Evolutionary conservation across 2,888 invertebrate species (phyloP), one percentile per base, ranked within the genome.

Genomic region (Phorcus lineatus): DNA sequence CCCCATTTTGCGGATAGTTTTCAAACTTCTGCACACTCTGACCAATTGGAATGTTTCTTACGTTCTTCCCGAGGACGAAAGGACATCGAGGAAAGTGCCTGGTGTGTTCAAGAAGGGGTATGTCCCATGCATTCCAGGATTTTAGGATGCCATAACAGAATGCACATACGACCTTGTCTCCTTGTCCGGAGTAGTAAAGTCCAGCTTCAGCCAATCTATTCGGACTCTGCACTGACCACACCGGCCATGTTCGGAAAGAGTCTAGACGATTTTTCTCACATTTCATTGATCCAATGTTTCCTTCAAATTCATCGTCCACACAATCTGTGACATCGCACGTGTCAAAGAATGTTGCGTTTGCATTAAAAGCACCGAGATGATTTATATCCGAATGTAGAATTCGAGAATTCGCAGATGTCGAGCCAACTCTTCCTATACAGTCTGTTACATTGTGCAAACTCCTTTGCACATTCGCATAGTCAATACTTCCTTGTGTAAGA

Each of bases 71-170:
- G 47, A 36, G 55, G 7, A 98, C 95, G 93, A 95, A 98, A 28
- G 95, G 95, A 91, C 98, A 98, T 81, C 96, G 95, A 19, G 95
- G 95, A 91, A 97, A 96, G 97, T 97, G 97, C 52, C 96, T 94
- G 0, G 97, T 97, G 93, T 98, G 98, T 92, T 98, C 97, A 86
- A 96, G 96, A 97, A 97, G 97, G 0, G 98, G 97, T 86, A 96
- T 95, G 92, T 98, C 98, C 80, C 95, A 95, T 74, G 95, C 95
- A 91, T 97, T 96, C 98, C 98, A 98, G 91, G 97, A 97, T 90
- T 97, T 96, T 2, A 98, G 94, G 0, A 97, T 97, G 67, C 97
- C 97, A 85, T 97, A 97, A 92, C 98, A 98, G 91, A 96, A 96
- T 92, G 96, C 98, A 92, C 98, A 98, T 80, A 97, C 95, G 0